phyloP scores from a whole-genome alignment of 2,888 invertebrate species.

The Sinelater perroti region DNA sequence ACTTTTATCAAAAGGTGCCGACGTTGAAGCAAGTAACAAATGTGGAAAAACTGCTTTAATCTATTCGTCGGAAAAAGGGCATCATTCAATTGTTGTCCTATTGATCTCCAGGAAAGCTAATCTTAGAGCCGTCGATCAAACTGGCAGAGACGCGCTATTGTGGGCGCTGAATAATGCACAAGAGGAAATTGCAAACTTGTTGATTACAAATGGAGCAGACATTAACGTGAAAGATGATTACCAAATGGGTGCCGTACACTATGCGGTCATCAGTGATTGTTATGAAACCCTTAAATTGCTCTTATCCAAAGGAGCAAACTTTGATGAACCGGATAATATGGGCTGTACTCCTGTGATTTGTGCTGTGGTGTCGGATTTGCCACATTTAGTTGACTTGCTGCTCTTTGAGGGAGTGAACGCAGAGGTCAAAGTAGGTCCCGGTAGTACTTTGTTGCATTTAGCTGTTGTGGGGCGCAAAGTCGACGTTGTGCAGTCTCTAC shows the following conservation, averaged over 20 bases:
- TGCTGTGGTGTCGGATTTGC: not conserved
- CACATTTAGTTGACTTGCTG: not conserved
- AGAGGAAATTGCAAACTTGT: constrained; percentile 83
- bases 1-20: not conserved
- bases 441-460: not conserved
- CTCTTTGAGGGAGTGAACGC: not conserved
- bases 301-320: not conserved
- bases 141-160: not conserved
- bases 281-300: not conserved
- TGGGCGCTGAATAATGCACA: constrained; percentile 59
- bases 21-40: not conserved
- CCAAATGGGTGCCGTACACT: not conserved
- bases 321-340: not conserved
- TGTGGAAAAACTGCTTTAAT: not conserved
- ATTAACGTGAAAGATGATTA: constrained; percentile 67
- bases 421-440: not conserved
- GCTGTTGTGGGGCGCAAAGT: not conserved
- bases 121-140: not conserved
- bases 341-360: not conserved
- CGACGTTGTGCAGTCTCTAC: not conserved
- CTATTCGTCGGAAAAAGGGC: not conserved
- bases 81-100: not conserved
- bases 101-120: not conserved
- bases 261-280: not conserved
- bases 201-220: constrained; percentile 82